Evolutionary conservation across 2,888 invertebrate genomes (phyloP).

Genomic region (Orchesella flavescens): DNA sequence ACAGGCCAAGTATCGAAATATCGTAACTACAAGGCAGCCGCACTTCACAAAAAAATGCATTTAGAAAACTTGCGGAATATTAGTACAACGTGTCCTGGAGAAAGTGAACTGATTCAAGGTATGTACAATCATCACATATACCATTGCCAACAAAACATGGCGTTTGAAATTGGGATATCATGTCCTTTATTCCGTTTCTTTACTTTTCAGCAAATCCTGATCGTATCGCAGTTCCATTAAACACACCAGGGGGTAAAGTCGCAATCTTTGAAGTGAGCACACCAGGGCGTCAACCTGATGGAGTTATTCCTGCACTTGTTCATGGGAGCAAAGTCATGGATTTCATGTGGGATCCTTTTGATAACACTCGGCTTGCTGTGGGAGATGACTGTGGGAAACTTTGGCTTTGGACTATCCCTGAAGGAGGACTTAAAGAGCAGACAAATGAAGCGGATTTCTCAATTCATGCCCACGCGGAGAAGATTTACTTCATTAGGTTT

Average conservation of each 20-base stretch:
- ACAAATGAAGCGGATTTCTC: constrained; percentile 83
- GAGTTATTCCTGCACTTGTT: constrained; percentile 89
- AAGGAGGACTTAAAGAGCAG: constrained; percentile 83
- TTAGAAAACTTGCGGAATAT: constrained; percentile 93
- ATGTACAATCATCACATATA: constrained; percentile 72
- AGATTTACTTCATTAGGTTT: constrained; percentile 91
- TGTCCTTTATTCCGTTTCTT: background rate
- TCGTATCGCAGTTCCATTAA: constrained; percentile 91
- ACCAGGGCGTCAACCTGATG: constrained; percentile 85
- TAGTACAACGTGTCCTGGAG: constrained; percentile 92
- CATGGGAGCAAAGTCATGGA: constrained; percentile 93
- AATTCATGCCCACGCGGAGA: constrained; percentile 85
- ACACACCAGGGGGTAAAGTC: constrained; percentile 92
- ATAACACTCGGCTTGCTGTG: constrained; percentile 85
- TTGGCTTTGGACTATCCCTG: constrained; percentile 86
- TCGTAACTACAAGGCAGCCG: constrained; percentile 91
- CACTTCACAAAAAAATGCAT: constrained; percentile 91
- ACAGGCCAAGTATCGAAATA: constrained; percentile 90
- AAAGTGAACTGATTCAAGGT: constrained; percentile 95
- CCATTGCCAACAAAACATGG: background rate
- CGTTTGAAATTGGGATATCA: background rate
- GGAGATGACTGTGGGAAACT: constrained; percentile 91
- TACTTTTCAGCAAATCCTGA: constrained; percentile 84
- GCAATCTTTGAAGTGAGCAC: constrained; percentile 88
- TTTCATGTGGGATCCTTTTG: constrained; percentile 95